Evolutionary conservation across 2,888 invertebrate species (phyloP).

Genomic region (Drosophila colorata): DNA sequence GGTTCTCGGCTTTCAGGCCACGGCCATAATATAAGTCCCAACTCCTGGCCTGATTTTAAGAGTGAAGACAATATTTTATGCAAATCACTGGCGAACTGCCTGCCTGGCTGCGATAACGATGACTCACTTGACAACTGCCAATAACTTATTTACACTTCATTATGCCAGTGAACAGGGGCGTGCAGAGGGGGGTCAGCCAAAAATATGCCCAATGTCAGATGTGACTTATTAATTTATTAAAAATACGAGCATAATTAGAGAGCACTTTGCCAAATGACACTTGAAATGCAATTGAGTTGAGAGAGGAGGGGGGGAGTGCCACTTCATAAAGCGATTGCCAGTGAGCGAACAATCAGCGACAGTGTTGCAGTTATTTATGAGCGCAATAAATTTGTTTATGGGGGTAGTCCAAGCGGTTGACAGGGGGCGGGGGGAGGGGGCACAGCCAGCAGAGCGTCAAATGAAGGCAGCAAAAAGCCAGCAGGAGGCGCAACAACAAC

Average conservation of each 20-base stretch:
- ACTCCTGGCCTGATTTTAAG: conserved; percentile 3
- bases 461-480: conserved; percentile 67
- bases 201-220: conserved; percentile 69
- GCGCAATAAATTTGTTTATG: conserved; percentile 79
- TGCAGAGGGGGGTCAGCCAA: not conserved
- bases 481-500: conserved; percentile 63
- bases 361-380: conserved; percentile 81
- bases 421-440: not conserved
- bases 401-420: conserved; percentile 28
- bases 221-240: conserved; percentile 80
- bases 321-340: conserved; percentile 56
- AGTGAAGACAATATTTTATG: conserved; percentile 73
- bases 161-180: conserved; percentile 42
- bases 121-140: conserved; percentile 81
- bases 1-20: conserved; percentile 6
- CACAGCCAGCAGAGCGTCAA: conserved; percentile 66
- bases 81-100: conserved; percentile 69
- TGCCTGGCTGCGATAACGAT: conserved; percentile 63
- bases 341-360: conserved; percentile 74
- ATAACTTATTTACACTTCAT: conserved; percentile 82
- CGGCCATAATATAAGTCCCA: not conserved
- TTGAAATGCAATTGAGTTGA: conserved; percentile 70
- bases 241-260: conserved; percentile 79
- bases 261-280: conserved; percentile 81
- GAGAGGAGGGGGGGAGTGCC: not conserved